These are phyloP conservation scores for Trichonephila clavata DNA, from an alignment of 1,140 invertebrate genomes.

Conservation along the genomic window DNA sequence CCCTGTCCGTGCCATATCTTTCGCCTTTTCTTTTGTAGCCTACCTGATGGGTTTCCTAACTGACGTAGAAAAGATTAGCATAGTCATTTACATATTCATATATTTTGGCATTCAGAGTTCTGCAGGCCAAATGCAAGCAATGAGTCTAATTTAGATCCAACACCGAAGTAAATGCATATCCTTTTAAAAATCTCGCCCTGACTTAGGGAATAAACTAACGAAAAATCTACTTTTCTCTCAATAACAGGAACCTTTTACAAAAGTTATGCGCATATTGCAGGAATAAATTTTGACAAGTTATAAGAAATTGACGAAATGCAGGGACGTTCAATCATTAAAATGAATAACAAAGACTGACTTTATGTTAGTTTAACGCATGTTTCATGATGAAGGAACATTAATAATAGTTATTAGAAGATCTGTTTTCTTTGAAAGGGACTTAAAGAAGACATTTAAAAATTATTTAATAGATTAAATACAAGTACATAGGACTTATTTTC, in stretches of 20 bases:
- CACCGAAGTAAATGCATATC: constrained; percentile 1
- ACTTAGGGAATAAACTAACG: neutral
- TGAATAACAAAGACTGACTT: neutral
- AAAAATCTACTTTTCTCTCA: neutral
- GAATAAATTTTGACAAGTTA: neutral
- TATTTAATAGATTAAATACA: too few species aligned
- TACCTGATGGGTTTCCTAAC: constrained; percentile 13
- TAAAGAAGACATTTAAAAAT: too few species aligned
- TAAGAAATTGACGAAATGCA: neutral
- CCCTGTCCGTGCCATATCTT: constrained; percentile 17
- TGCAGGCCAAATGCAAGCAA: constrained; percentile 7
- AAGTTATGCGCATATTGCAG: neutral
- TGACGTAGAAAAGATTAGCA: constrained; percentile 18
- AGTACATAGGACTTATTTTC: too few species aligned
- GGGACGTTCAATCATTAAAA: neutral
- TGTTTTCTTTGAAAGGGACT: too few species aligned
- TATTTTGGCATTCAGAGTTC: constrained; percentile 20
- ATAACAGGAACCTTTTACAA: neutral
- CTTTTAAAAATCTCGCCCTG: constrained; percentile 1
- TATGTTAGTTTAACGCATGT: neutral
- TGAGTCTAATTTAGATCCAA: constrained; percentile 5
- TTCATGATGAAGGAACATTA: too few species aligned
- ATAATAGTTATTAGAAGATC: too few species aligned
- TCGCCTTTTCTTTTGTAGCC: neutral
- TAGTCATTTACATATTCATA: constrained; percentile 41